Conservation (phyloP, 2,888 invertebrate genomes). For the Orchestes rusci region DNA sequence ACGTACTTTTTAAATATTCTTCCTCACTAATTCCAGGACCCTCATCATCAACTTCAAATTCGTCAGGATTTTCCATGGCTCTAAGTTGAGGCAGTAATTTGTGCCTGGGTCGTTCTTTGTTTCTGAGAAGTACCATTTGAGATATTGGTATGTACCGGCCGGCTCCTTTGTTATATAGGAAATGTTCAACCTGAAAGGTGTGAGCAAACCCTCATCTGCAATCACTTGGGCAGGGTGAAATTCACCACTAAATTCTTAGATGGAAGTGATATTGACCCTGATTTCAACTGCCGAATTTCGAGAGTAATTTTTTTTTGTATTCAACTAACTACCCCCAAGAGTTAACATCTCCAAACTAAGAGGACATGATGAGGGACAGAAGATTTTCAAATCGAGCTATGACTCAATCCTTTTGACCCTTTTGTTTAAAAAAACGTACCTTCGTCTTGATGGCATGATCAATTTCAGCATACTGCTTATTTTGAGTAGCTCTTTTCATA, state of each 20-base stretch:
- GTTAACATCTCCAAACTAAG: too few relatives aligned
- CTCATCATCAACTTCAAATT: constrained; percentile 75
- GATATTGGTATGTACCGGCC: constrained; percentile 88
- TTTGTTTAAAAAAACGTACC: too few relatives aligned
- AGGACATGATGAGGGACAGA: too few relatives aligned
- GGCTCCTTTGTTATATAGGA: constrained; percentile 87
- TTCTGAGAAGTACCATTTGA: constrained; percentile 78
- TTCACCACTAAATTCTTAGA: too few relatives aligned
- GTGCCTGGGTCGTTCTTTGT: constrained; percentile 75
- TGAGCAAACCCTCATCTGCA: too few relatives aligned
- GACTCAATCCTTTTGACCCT: too few relatives aligned
- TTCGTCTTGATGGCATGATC: constrained; percentile 89
- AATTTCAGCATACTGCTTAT: constrained; percentile 84
- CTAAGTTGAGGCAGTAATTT: constrained; percentile 73
- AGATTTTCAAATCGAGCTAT: too few relatives aligned
- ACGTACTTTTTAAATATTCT: constrained; percentile 44
- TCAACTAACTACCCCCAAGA: too few relatives aligned
- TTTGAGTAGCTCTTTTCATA: constrained; percentile 86
- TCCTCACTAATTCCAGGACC: constrained; percentile 55
- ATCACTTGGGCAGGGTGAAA: too few relatives aligned
- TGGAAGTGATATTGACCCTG: too few relatives aligned
- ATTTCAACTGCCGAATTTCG: too few relatives aligned
- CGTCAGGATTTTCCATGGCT: constrained; percentile 77
- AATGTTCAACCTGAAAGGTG: constrained; percentile 64
- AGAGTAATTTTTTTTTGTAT: too few relatives aligned